These are phyloP conservation scores for Drosophila auraria DNA, from an alignment of 1,140 invertebrate genomes.

Conservation along the genomic window DNA sequence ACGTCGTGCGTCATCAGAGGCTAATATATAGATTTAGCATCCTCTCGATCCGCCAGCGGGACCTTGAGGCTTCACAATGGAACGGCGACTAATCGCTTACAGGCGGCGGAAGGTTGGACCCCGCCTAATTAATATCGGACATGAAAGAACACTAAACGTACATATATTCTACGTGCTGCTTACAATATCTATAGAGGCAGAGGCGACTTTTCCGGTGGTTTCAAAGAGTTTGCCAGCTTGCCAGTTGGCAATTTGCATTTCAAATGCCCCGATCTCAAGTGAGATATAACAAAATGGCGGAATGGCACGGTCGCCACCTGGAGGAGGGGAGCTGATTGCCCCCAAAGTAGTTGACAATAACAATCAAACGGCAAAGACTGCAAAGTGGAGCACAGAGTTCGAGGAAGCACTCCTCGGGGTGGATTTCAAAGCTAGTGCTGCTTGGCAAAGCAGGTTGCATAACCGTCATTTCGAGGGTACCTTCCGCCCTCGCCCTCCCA, in stretches of 20 bases:
- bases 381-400: slow-evolving; percentile 30
- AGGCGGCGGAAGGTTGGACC: slow-evolving; percentile 39
- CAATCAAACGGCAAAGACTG: slow-evolving; percentile 29
- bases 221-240: slow-evolving; percentile 60
- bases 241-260: slow-evolving; percentile 66
- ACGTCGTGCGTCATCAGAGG: slow-evolving; percentile 47
- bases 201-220: slow-evolving; percentile 19
- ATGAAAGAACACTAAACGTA: slow-evolving; percentile 23
- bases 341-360: slow-evolving; percentile 45
- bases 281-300: slow-evolving; percentile 54
- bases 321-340: slow-evolving; percentile 29
- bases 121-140: slow-evolving; percentile 45
- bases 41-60: slow-evolving; percentile 8
- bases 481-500: background rate
- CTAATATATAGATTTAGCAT: slow-evolving; percentile 6
- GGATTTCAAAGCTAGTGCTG: background rate
- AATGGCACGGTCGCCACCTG: slow-evolving; percentile 26
- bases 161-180: slow-evolving; percentile 23
- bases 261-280: slow-evolving; percentile 69
- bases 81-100: slow-evolving; percentile 46
- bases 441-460: slow-evolving; percentile 48
- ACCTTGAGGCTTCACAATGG: slow-evolving; percentile 46
- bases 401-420: slow-evolving; percentile 18
- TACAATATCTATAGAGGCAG: slow-evolving; percentile 45
- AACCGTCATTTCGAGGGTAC: slow-evolving; percentile 43